Evolutionary conservation across 1,140 invertebrate genomes (phyloP).

Genomic region (Bombus breviceps): DNA sequence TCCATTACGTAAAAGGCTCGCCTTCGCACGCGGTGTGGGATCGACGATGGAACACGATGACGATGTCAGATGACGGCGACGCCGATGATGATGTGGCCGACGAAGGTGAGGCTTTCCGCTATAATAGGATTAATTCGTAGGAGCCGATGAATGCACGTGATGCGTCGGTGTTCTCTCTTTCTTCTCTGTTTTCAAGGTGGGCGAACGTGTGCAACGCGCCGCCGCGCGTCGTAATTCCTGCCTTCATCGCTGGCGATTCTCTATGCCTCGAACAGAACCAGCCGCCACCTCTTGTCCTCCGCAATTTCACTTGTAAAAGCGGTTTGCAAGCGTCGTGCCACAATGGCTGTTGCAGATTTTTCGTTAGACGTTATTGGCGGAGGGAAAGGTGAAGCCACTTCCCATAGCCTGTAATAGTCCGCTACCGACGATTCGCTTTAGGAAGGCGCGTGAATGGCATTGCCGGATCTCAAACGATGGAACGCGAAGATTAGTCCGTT

Average conservation of each 20-base stretch:
- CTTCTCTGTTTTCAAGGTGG: constrained; percentile 45
- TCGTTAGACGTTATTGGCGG: neutral
- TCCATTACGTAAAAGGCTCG: constrained; percentile 43
- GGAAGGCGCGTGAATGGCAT: neutral
- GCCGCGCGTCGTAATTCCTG: constrained; percentile 28
- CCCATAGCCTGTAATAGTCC: neutral
- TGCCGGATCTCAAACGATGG: neutral
- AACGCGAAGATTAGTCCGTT: neutral
- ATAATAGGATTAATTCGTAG: constrained; percentile 57
- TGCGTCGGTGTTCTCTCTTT: constrained; percentile 36
- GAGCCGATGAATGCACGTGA: constrained; percentile 30
- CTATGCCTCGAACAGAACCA: neutral
- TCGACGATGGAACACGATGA: constrained; percentile 13
- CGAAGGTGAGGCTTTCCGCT: constrained; percentile 51
- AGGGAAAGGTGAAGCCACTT: neutral
- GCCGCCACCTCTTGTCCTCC: constrained; percentile 13
- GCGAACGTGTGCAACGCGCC: constrained; percentile 9
- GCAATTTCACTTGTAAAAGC: constrained; percentile 35
- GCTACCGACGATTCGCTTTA: neutral
- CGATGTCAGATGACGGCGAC: constrained; percentile 42
- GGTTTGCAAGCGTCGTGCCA: neutral
- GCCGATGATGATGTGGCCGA: constrained; percentile 24
- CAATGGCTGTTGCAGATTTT: neutral
- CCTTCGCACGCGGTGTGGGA: constrained; percentile 35
- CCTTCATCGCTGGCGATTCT: constrained; percentile 23